phyloP scores from a whole-genome alignment of 2,888 invertebrate species.

The Heptascelio sp. region DNA sequence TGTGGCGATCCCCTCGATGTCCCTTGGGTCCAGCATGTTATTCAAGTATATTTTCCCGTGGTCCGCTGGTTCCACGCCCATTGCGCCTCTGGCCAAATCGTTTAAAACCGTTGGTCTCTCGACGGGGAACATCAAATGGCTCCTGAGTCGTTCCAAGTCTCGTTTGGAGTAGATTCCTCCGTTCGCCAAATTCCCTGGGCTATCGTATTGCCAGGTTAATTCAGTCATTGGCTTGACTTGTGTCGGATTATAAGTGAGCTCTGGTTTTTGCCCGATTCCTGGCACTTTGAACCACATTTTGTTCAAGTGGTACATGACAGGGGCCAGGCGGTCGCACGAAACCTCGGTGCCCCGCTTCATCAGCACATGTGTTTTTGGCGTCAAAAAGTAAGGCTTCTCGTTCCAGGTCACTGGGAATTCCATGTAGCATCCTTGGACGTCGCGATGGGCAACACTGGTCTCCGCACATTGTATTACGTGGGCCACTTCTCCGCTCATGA shows the following conservation, averaged over 20 bases:
- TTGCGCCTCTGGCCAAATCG: background rate
- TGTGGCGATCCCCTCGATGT: background rate
- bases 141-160: conserved; percentile 36
- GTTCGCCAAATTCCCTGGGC: conserved; percentile 20
- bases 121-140: conserved; percentile 42
- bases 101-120: conserved; percentile 2
- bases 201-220: conserved; percentile 7
- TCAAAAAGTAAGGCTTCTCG: conserved; percentile 59
- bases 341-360: conserved; percentile 4
- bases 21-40: background rate
- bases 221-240: background rate
- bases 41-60: background rate
- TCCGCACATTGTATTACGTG: conserved; percentile 75
- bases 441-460: conserved; percentile 55
- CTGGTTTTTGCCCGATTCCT: background rate
- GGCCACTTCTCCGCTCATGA: conserved; percentile 73
- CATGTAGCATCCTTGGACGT: conserved; percentile 69
- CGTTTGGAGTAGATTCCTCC: conserved; percentile 46
- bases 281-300: background rate
- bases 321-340: background rate
- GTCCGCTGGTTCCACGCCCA: background rate
- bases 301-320: background rate
- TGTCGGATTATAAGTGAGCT: background rate
- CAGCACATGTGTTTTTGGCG: conserved; percentile 70
- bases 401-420: conserved; percentile 45